phyloP scores from a whole-genome alignment of 1,140 invertebrate species.

The Laodelphax striatellus region DNA sequence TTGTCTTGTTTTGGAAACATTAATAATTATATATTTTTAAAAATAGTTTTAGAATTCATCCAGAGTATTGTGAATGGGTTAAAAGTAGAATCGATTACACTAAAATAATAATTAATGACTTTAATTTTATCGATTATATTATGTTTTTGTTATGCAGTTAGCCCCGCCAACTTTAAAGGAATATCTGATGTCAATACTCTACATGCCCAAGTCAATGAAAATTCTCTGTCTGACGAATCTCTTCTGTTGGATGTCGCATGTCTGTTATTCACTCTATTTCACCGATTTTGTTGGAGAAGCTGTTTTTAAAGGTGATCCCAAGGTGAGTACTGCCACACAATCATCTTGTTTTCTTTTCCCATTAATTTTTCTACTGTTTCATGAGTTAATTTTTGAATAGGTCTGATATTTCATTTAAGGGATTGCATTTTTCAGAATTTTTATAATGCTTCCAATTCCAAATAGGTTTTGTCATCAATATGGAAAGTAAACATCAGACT shows the following conservation, averaged over 20 bases:
- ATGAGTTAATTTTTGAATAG: background rate
- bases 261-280: conserved; percentile 93
- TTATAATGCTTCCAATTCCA: too few relatives aligned
- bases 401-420: too few relatives aligned
- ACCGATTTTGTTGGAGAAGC: conserved; percentile 95
- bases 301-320: conserved; percentile 85
- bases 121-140: too few relatives aligned
- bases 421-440: too few relatives aligned
- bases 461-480: too few relatives aligned
- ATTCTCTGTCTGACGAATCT: conserved; percentile 87
- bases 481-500: too few relatives aligned
- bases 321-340: conserved; percentile 36
- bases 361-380: background rate
- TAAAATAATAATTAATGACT: too few relatives aligned
- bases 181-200: conserved; percentile 78
- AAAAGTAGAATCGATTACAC: too few relatives aligned
- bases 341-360: background rate
- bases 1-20: too few relatives aligned
- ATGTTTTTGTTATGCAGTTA: background rate
- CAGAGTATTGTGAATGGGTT: too few relatives aligned
- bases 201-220: conserved; percentile 76
- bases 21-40: too few relatives aligned
- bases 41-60: too few relatives aligned
- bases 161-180: conserved; percentile 41
- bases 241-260: conserved; percentile 96